Evolutionary conservation across 2,888 invertebrate species (phyloP).

Genomic region (Cryptosula pallasiana): DNA sequence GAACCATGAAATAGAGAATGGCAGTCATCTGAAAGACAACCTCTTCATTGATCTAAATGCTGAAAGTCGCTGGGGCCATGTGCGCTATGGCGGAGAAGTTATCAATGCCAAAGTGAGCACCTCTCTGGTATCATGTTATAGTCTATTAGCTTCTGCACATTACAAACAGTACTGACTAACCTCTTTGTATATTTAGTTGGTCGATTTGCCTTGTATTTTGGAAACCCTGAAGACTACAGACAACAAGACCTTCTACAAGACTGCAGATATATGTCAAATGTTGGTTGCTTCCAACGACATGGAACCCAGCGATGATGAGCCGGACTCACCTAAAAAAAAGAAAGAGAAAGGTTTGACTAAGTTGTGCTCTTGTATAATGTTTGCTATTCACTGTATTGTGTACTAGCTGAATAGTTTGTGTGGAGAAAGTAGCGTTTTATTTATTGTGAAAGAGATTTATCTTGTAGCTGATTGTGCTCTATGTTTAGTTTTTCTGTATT

Average conservation of each 20-base stretch:
- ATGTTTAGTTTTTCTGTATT: too few relatives aligned
- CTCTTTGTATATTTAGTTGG: slow-evolving; percentile 58
- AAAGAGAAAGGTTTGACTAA: slow-evolving; percentile 43
- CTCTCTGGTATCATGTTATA: too few relatives aligned
- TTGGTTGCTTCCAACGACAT: slow-evolving; percentile 29
- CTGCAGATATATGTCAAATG: slow-evolving; percentile 89
- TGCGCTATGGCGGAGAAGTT: slow-evolving; percentile 80
- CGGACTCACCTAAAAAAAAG: slow-evolving; percentile 40
- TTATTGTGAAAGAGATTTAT: too few relatives aligned
- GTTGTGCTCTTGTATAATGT: too few relatives aligned
- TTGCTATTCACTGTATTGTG: too few relatives aligned
- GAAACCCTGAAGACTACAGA: slow-evolving; percentile 95
- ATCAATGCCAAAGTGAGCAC: slow-evolving; percentile 79
- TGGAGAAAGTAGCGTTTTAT: too few relatives aligned
- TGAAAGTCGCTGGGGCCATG: slow-evolving; percentile 84
- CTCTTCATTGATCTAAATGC: slow-evolving; percentile 74
- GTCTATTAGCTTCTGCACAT: too few relatives aligned
- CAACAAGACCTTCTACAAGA: slow-evolving; percentile 92
- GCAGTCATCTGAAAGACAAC: slow-evolving; percentile 74
- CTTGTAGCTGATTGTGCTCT: too few relatives aligned
- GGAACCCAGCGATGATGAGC: slow-evolving; percentile 36
- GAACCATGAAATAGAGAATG: slow-evolving; percentile 68
- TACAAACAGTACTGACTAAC: neutral
- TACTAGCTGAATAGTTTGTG: too few relatives aligned
- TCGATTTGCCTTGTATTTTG: slow-evolving; percentile 84